Conservation (phyloP, 2,113 vertebrate genomes). For the Neomonachus schauinslandi region DNA sequence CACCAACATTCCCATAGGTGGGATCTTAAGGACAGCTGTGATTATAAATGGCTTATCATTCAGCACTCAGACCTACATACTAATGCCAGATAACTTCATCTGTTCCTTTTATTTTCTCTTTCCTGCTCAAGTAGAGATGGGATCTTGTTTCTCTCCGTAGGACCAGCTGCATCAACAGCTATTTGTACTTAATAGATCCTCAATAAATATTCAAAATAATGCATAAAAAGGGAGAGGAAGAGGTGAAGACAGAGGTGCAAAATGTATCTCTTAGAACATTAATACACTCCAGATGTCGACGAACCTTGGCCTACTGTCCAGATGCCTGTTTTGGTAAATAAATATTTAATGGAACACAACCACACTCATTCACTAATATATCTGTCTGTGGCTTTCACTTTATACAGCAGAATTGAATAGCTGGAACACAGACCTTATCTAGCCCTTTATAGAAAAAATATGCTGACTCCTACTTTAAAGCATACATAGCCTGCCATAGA, state of each 20-base stretch:
- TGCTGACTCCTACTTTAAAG: background rate
- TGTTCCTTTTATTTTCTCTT: background rate
- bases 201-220: background rate
- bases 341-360: background rate
- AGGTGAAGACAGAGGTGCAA: background rate
- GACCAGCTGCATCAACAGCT: background rate
- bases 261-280: background rate
- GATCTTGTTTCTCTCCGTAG: background rate
- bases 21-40: background rate
- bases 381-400: background rate
- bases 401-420: background rate
- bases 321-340: background rate
- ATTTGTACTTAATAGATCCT: background rate
- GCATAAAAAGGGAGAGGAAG: background rate
- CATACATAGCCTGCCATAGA: background rate
- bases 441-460: background rate
- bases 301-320: background rate
- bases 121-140: background rate
- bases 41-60: background rate
- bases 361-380: background rate
- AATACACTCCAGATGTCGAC: accelerated
- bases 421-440: background rate
- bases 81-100: background rate
- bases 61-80: background rate
- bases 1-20: background rate